A percentile compares a stretch with the other conserved stretches of the same genome.
phyloP scores from a whole-genome alignment of 1,140 invertebrate genomes.

The Cydia strobilella region DNA sequence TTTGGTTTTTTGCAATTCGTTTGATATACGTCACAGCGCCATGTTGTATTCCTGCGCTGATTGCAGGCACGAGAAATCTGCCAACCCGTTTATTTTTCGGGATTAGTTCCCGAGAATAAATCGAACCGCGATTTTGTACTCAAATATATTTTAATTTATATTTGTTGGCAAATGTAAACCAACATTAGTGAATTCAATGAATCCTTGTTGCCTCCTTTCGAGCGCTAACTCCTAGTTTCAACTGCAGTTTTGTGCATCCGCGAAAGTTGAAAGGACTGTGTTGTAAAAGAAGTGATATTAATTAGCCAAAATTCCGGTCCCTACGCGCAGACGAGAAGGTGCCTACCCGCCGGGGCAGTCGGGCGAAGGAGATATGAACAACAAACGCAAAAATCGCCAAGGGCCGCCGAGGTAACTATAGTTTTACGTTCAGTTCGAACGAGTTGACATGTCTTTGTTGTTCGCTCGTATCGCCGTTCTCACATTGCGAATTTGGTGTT shows the following conservation, averaged over 20 bases:
- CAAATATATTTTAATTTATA: slow-evolving; percentile 80
- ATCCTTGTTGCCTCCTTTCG: slow-evolving; percentile 74
- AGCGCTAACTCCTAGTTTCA: slow-evolving; percentile 77
- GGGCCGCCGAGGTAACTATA: slow-evolving; percentile 80
- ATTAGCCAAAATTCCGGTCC: slow-evolving; percentile 84
- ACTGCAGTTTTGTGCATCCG: slow-evolving; percentile 80
- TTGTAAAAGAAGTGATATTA: slow-evolving; percentile 78
- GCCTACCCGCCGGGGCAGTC: slow-evolving; percentile 81
- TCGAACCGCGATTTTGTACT: slow-evolving; percentile 80
- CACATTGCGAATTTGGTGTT: slow-evolving; percentile 54
- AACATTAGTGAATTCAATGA: slow-evolving; percentile 75
- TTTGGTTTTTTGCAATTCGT: slow-evolving; percentile 70
- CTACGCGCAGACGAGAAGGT: slow-evolving; percentile 82
- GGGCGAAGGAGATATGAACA: slow-evolving; percentile 81
- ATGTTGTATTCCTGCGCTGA: slow-evolving; percentile 81
- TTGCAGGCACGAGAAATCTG: slow-evolving; percentile 80
- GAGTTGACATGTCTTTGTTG: slow-evolving; percentile 76
- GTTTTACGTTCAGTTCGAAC: slow-evolving; percentile 61
- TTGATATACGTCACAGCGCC: slow-evolving; percentile 79
- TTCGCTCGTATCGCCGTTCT: slow-evolving; percentile 47
- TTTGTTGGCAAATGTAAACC: slow-evolving; percentile 78
- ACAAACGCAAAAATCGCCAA: slow-evolving; percentile 82
- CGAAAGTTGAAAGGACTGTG: slow-evolving; percentile 81
- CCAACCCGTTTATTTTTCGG: slow-evolving; percentile 80
- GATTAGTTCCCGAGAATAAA: slow-evolving; percentile 77